Evolutionary conservation across 2,797 vertebrate genomes (phyloP).

Genomic region (Epinephelus malabaricus): DNA sequence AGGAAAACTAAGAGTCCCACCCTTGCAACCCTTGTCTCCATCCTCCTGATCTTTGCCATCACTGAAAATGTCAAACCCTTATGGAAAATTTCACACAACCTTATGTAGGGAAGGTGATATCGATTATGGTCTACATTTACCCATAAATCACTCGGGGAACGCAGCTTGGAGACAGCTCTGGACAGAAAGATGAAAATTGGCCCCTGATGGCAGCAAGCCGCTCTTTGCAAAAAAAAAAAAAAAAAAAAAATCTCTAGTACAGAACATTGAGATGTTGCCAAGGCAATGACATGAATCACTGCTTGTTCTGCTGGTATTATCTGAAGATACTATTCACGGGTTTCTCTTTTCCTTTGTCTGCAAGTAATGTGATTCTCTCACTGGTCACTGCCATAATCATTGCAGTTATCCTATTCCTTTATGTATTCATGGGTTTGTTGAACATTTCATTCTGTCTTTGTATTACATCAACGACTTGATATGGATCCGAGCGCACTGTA

Average conservation of each 20-base stretch:
- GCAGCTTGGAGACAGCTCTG: constrained; percentile 30
- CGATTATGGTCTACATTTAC: constrained; percentile 48
- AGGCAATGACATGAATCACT: constrained; percentile 41
- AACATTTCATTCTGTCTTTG: constrained; percentile 41
- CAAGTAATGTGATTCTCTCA: constrained; percentile 62
- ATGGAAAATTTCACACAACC: constrained; percentile 38
- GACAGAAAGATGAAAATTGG: constrained; percentile 50
- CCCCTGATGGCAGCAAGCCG: constrained; percentile 42
- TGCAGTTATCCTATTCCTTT: constrained; percentile 39
- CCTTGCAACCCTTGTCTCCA: constrained; percentile 34
- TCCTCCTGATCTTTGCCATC: constrained; percentile 56
- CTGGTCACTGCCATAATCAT: constrained; percentile 30
- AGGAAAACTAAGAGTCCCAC: constrained; percentile 52
- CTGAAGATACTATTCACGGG: constrained; percentile 44
- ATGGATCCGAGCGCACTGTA: constrained; percentile 17
- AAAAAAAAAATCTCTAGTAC: constrained; percentile 3
- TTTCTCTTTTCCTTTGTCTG: constrained; percentile 46
- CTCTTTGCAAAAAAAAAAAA: constrained; percentile 3
- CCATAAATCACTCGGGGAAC: constrained; percentile 57
- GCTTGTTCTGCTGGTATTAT: constrained; percentile 51
- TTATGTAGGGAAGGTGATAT: constrained; percentile 36
- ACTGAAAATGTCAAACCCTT: constrained; percentile 43
- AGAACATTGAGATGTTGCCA: constrained; percentile 54
- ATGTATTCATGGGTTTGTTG: constrained; percentile 31
- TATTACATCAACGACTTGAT: constrained; percentile 39